Percentiles rank a stretch among this genome's conserved stretches.
phyloP scores from a whole-genome alignment of 2,888 invertebrate species.

The Archaeoteleia sp. region DNA sequence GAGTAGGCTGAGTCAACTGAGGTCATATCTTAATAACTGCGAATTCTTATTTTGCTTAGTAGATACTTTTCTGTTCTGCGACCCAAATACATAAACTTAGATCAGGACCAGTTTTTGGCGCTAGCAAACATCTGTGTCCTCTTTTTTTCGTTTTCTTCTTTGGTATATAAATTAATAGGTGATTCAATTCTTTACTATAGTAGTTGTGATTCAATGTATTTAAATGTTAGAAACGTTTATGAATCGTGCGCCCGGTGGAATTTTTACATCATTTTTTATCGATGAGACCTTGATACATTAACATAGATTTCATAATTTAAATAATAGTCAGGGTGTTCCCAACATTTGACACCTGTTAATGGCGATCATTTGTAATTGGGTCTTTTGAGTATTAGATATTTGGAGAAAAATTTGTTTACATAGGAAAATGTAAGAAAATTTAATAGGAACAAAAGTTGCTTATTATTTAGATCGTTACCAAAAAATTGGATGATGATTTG shows the following conservation, averaged over 20 bases:
- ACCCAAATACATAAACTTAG: conserved; percentile 52
- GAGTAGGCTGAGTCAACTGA: conserved; percentile 36
- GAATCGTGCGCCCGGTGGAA: too few relatives aligned
- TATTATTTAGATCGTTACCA: too few relatives aligned
- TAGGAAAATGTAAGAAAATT: not conserved
- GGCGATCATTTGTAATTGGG: too few relatives aligned
- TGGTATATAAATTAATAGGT: conserved; percentile 49
- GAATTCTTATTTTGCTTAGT: conserved; percentile 37
- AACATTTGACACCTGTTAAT: too few relatives aligned
- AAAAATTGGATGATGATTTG: too few relatives aligned
- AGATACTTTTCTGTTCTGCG: conserved; percentile 27
- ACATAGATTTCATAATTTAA: too few relatives aligned
- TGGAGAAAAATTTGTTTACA: not conserved
- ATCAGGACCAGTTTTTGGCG: conserved; percentile 46
- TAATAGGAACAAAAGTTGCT: conserved; percentile 29
- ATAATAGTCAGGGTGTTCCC: too few relatives aligned
- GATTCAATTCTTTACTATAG: conserved; percentile 37
- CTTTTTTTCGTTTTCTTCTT: conserved; percentile 34
- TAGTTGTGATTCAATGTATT: too few relatives aligned
- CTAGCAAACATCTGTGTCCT: conserved; percentile 32
- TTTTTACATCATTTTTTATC: too few relatives aligned
- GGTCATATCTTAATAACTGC: conserved; percentile 48
- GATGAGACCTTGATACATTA: too few relatives aligned
- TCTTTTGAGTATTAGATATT: not conserved
- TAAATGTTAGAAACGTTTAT: too few relatives aligned